phyloP scores from a whole-genome alignment of 2,797 vertebrate genomes.

The Ispidina lecontei region DNA sequence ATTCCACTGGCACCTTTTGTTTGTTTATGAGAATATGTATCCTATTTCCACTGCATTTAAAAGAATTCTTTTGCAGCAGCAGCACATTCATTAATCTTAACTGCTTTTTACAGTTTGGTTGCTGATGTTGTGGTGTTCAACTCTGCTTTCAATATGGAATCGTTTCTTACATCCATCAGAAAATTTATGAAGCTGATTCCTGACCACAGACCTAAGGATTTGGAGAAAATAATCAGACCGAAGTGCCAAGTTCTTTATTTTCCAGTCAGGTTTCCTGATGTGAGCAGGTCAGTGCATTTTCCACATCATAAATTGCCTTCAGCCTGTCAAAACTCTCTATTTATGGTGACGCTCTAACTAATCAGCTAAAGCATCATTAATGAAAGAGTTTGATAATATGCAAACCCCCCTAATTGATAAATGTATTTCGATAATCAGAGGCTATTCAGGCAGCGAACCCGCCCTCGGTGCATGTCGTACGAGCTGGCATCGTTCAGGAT shows the following conservation, averaged over 20 bases:
- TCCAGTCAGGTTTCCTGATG: constrained; percentile 89
- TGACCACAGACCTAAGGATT: constrained; percentile 89
- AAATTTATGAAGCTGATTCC: constrained; percentile 93
- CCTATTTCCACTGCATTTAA: neutral
- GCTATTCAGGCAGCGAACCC: neutral
- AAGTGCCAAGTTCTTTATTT: constrained; percentile 91
- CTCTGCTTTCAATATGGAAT: constrained; percentile 95
- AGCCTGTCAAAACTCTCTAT: constrained; percentile 42
- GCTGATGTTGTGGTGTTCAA: constrained; percentile 92
- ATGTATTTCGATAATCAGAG: constrained; percentile 38
- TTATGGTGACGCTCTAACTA: constrained; percentile 55
- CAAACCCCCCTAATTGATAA: constrained; percentile 26
- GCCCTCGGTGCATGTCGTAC: neutral
- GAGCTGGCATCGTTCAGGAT: neutral
- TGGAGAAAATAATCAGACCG: constrained; percentile 88
- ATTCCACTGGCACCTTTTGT: neutral
- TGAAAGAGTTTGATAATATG: constrained; percentile 44
- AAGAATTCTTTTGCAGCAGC: neutral
- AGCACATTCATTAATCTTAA: constrained; percentile 39
- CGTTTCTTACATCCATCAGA: constrained; percentile 87
- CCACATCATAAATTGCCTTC: constrained; percentile 55
- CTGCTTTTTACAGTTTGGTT: constrained; percentile 83
- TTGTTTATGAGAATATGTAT: neutral
- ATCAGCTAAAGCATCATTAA: constrained; percentile 49
- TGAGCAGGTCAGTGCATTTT: constrained; percentile 86